Evolutionary conservation across 2,888 invertebrate genomes (phyloP), one percentile per base, ranked within the genome.

Genomic region (Pterobdella sp.): DNA sequence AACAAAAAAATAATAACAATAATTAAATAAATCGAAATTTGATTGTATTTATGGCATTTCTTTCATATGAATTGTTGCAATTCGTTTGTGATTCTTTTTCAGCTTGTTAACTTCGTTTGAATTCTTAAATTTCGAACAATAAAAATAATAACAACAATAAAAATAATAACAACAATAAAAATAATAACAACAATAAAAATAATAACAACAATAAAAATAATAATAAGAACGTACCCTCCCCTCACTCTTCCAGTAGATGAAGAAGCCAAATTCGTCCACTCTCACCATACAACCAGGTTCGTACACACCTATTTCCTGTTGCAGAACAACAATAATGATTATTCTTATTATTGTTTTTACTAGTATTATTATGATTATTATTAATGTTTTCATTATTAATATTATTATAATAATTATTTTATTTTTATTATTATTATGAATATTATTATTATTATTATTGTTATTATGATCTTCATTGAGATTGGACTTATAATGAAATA

Each of bases 201-300:
- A 63, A 36, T 64, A 34, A 72, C 34, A 72, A n/a, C 14, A 29
- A 34, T 31, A 31, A n/a, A 22, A 22, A 73, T 26, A 31, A 56
- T 31, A 1, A 60, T 70, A 63, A 18, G 1, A 49, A 4, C 70
- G 87, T 85, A 95, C 95, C 88, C 88, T 88, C 78, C 91, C 92
- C 76, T 95, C 95, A 82, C 94, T 94, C 85, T 95, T 96, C 96
- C 96, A 97, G 84, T 93, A 94, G 79, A 97, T 91, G 85, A 96
- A 97, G 87, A 96, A 96, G 65, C 94, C 96, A 86, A 93, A 94
- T 83, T 95, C 92, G 84, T 96, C 96, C 69, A 95, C 95, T 85
- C 92, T 92, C 85, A 96, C 94, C 77, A 89, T 84, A 80, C 94
- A 94, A 82, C 89, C 90, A 79, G 90, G 88, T 83, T 96, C 94